Evolutionary conservation across 2,888 invertebrate genomes (phyloP).

Genomic region (Rhopalosiphum nymphaeae): DNA sequence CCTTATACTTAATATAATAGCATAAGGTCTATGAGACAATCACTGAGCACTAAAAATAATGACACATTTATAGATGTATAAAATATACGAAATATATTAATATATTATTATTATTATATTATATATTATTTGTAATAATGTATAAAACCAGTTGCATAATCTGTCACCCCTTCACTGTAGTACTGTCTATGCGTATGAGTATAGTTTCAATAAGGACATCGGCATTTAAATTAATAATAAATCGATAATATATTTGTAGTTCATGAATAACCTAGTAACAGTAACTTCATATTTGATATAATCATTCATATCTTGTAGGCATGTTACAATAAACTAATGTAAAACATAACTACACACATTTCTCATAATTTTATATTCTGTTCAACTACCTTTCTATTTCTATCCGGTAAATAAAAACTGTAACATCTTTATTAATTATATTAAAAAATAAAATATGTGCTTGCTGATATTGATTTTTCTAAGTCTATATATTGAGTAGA

Average conservation of each 20-base stretch:
- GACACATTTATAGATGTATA: too few species aligned
- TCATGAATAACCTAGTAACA: background rate
- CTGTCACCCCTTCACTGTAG: too few species aligned
- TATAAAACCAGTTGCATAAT: too few species aligned
- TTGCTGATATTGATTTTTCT: background rate
- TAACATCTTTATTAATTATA: background rate
- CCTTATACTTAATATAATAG: too few species aligned
- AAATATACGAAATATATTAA: too few species aligned
- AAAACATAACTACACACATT: background rate
- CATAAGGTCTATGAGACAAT: too few species aligned
- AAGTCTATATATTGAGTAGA: background rate
- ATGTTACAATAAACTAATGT: background rate
- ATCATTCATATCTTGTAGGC: background rate
- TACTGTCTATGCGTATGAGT: too few species aligned
- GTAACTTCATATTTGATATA: conserved; percentile 10
- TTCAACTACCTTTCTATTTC: background rate
- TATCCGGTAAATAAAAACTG: background rate
- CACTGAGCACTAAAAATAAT: too few species aligned
- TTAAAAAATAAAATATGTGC: background rate
- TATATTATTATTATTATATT: too few species aligned
- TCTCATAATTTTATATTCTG: background rate
- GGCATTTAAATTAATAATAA: background rate
- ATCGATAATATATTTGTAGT: background rate
- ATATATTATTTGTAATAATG: too few species aligned
- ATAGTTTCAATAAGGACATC: background rate